Base-by-base conservation (phyloP, 2,113 vertebrate species). In the Ascaphus truei region DNA sequence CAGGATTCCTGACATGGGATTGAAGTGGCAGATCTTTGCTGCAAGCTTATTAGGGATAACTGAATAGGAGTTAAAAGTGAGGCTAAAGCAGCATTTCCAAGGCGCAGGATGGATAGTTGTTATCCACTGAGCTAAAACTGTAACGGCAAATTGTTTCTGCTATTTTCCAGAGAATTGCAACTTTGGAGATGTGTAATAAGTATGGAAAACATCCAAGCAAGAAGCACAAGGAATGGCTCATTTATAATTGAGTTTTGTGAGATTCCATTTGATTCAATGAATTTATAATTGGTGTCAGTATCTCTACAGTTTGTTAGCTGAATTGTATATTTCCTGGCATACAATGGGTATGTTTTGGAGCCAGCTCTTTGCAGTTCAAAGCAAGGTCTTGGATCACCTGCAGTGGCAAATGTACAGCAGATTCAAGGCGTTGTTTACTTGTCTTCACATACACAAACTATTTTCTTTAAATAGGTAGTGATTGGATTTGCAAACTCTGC, bases 121-220 rank as follows among this genome's bases (percentile, higher is more conserved):
- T 41, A 65, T 41, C 62, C 62, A 3, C 45, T 29, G 12, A 31
- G 62, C 62, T 65, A 50, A 53, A 48, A 55, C 62, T 31, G 33
- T 23, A 20, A 33, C 48, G 60, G 60, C 55, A 52, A 65, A 65
- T 41, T 25, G 15, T 26, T 65, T 52, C 31, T 68, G 52, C 37
- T 47, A 26, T 68, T 58, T 57, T 33, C 51, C 23, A 57, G 39
- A 23, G 52, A 41, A 56, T 43, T 45, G 64, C 29, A 47, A 57
- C 64, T 68, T 68, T 68, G 64, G 58, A 68, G 64, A 68, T 57
- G 22, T 30, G 39, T 67, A 67, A 57, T 67, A 56, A 57, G 64
- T 45, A 68, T 56, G 52, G 53, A 58, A 68, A 58, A 18, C 45
- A 33, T 68, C 39, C 29, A 47, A 58, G 64, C 34, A 25, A 31